Evolutionary conservation across 2,113 vertebrate genomes (phyloP), one percentile per base, ranked within the genome.

Genomic region (Rhynchomys soricoides): DNA sequence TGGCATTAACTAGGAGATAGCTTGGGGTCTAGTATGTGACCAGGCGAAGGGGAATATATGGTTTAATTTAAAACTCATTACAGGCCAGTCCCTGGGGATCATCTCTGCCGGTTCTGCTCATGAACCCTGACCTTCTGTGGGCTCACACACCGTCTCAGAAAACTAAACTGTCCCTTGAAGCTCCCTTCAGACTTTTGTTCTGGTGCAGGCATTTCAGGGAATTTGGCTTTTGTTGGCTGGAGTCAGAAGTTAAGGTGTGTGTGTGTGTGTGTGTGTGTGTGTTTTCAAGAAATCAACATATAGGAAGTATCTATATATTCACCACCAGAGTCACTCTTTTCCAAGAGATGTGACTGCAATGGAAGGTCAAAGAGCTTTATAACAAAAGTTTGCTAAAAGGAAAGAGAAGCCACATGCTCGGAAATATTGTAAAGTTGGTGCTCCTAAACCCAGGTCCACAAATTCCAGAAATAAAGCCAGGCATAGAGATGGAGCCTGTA

Each of bases 21-120:
- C 81, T 95, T 77, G 82, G 94, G 83, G 37, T 95, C 48, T 1
- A 78, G 52, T 22, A 13, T 88, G 10, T 95, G 94, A 73, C 74
- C 81, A 94, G 15, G 85, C 90, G 94, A 96, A 96, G 66, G 93
- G 93, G 29, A 97, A 95, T 71, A n/a, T 66, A 83, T 57, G 31
- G 13, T 45, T 96, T 97, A 90, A 93, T 96, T 92, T 83, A 95
- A 95, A 98, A 94, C 91, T 94, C 96, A 86, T 94, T 96, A 52
- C 91, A 97, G 66, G 85, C 17, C 40, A 62, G 73, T 88, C 93
- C 92, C 86, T 71, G 70, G 78, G 94, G 87, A 19, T 59, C 95
- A 86, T 57, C 74, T 55, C 89, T 90, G 95, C 94, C 78, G 95
- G 89, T 81, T 97, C 79, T 92, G 26, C 90, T 97, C 92, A 52